Evolutionary conservation across 2,113 vertebrate genomes (phyloP), one percentile per base, ranked within the genome.

Genomic region (Limanda limanda): DNA sequence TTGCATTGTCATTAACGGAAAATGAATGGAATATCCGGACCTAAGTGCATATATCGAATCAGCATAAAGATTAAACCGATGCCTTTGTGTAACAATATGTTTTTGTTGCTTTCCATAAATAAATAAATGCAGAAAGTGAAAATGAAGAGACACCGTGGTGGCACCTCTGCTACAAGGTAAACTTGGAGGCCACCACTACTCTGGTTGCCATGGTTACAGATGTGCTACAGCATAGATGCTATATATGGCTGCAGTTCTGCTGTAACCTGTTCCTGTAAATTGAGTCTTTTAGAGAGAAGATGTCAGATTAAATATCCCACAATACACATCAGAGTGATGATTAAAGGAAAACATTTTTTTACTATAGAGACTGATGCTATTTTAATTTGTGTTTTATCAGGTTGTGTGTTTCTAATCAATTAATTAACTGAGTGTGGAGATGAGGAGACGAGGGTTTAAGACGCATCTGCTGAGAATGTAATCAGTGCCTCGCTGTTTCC

Each of bases 401-500:
- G 54, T 54, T 14, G 27, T 21, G 3, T 35, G 55, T 37, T 52
- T 5, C 18, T 52, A 54, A 68, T 56, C 3, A 58, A 71, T 74
- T n/a, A 21, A 75, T 66, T 10, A 18, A 18, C 10, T n/a, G 20
- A 18, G 37, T 65, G 48, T 10, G 40, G 15, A 17, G 15, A 17
- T 42, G 47, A 23, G 48, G 11, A 2, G 9, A 61, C 37, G 55
- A 79, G 27, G 51, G 27, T 67, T 76, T 74, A 10, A 63, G 54
- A 51, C 60, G 12, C 18, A 42, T 75, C 73, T 77, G 69, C 78
- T 74, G 64, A 70, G 31, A 76, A 82, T 79, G 17, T 71, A 84
- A 89, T 90, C 85, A 86, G 71, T 35, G 68, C 64, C 75, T 69
- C 58, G 74, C 78, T 75, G 82, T 72, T 88, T 73, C 59, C 37